Evolutionary conservation across 2,888 invertebrate genomes (phyloP).

Genomic region (Andrena praecox): DNA sequence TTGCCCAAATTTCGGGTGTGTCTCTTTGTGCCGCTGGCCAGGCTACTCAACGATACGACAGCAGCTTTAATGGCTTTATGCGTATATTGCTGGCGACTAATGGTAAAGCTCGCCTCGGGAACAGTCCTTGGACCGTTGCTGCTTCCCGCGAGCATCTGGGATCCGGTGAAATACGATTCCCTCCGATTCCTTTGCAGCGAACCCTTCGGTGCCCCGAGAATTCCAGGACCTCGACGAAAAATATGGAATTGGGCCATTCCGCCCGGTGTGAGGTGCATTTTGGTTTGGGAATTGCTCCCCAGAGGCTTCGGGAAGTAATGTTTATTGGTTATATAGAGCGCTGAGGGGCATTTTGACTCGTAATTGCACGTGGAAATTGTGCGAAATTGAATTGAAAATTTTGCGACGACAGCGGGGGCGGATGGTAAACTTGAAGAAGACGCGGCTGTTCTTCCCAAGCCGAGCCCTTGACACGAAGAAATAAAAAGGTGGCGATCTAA

Average conservation of each 20-base stretch:
- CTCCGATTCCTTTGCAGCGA: neutral
- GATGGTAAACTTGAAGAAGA: neutral
- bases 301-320: no score
- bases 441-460: neutral
- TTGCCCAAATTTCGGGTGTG: conserved; percentile 69
- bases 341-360: no score
- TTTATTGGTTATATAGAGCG: no score
- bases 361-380: no score
- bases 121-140: conserved; percentile 31
- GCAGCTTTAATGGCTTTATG: conserved; percentile 75
- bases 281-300: neutral
- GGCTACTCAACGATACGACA: conserved; percentile 69
- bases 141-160: neutral
- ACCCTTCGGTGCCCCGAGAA: no score
- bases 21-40: conserved; percentile 65
- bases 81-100: conserved; percentile 69
- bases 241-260: neutral
- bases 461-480: neutral
- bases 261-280: neutral
- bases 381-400: no score
- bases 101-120: conserved; percentile 44
- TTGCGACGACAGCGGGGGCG: no score
- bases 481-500: conserved; percentile 29
- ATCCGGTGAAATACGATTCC: conserved; percentile 17
- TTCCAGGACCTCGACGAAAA: neutral